phyloP scores from a whole-genome alignment of 2,113 vertebrate species.

The Psephotus haematonotus region DNA sequence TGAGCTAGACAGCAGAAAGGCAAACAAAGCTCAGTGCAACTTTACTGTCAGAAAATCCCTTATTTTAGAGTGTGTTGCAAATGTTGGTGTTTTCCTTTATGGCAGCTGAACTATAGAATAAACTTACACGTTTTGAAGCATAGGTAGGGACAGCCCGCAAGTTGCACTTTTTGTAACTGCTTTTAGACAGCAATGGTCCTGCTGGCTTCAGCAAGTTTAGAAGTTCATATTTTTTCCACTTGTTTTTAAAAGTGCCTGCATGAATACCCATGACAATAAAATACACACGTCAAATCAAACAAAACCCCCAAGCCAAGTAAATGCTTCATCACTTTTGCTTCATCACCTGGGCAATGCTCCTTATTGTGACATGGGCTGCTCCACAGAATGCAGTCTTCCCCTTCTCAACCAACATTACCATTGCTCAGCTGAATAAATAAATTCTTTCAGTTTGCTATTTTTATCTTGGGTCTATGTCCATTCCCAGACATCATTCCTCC shows the following conservation, averaged over 20 bases:
- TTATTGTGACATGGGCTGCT: fast-evolving
- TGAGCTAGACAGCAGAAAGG: neutral
- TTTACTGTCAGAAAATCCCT: neutral
- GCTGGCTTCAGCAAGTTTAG: neutral
- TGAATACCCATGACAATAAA: constrained; percentile 28
- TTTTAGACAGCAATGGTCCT: neutral
- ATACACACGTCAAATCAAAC: neutral
- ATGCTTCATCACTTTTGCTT: neutral
- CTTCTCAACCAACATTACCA: neutral
- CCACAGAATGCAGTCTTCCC: neutral
- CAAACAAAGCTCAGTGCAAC: neutral
- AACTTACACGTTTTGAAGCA: neutral
- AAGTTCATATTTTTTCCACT: neutral
- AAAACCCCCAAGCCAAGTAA: neutral
- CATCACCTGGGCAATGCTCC: neutral
- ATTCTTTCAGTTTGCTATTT: constrained; percentile 20
- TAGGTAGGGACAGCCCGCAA: neutral
- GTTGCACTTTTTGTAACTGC: neutral
- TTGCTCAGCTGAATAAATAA: constrained; percentile 57
- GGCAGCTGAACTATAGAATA: neutral
- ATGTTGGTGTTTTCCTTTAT: neutral
- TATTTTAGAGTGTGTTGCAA: neutral
- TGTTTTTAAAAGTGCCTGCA: neutral
- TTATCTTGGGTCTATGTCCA: neutral
- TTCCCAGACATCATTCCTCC: neutral